Percentiles rank a stretch among this genome's conserved stretches.
phyloP scores from a whole-genome alignment of 2,113 vertebrate genomes.

The Cathartes aura region DNA sequence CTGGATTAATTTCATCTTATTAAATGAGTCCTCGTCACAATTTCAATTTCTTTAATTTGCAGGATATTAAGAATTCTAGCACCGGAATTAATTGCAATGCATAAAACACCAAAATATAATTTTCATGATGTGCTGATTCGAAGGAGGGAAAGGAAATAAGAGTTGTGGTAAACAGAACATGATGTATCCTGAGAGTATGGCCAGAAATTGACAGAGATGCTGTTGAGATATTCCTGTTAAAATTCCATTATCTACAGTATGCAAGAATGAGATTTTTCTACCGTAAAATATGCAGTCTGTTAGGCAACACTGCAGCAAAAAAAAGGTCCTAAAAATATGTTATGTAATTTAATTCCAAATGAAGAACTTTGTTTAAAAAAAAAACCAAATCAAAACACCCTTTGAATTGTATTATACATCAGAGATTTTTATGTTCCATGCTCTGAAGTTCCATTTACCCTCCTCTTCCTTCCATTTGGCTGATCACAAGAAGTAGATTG shows the following conservation, averaged over 20 bases:
- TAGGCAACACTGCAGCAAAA: background rate
- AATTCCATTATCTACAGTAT: background rate
- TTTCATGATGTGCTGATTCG: background rate
- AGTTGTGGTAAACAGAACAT: background rate
- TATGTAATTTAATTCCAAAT: background rate
- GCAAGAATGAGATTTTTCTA: background rate
- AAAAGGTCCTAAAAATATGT: background rate
- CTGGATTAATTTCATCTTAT: constrained; percentile 17
- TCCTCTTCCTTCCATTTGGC: background rate
- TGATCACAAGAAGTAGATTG: background rate
- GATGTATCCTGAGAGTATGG: background rate
- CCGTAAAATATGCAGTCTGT: background rate
- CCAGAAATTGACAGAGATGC: background rate
- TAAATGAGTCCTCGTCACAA: background rate
- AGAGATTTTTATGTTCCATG: background rate
- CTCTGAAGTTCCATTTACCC: background rate
- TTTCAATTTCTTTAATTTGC: constrained; percentile 19
- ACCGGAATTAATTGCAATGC: background rate
- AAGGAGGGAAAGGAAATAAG: background rate
- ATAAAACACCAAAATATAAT: background rate
- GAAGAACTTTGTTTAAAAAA: background rate
- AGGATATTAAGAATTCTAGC: background rate
- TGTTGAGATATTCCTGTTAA: constrained; percentile 11
- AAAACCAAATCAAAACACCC: background rate
- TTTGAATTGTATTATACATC: background rate